Evolutionary conservation across 2,113 vertebrate species (phyloP).

Genomic region (Mormyrus iriodes): DNA sequence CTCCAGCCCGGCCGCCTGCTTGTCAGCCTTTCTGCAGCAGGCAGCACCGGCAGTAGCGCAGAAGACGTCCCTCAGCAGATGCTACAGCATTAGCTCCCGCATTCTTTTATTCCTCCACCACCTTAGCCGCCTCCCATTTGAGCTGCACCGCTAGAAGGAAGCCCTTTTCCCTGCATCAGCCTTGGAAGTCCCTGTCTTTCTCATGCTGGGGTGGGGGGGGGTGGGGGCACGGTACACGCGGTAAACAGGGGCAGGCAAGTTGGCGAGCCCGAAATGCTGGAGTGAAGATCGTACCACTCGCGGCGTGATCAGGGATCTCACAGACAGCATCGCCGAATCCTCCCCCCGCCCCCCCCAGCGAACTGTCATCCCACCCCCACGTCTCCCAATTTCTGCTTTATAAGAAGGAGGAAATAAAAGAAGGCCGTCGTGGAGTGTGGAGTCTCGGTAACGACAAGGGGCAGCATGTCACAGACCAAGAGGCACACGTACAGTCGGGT

Average conservation of each 20-base stretch:
- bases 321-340: conserved; percentile 6
- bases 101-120: background rate
- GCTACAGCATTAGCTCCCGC: conserved; percentile 13
- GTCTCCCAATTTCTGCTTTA: background rate
- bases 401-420: conserved; percentile 12
- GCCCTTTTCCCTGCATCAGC: background rate
- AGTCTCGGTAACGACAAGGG: background rate
- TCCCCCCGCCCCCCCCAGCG: background rate
- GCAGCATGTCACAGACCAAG: conserved; percentile 70
- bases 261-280: background rate
- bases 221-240: no score
- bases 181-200: background rate
- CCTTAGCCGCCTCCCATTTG: background rate
- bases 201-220: background rate
- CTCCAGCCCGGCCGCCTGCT: background rate
- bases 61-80: conserved; percentile 61
- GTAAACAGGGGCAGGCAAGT: background rate
- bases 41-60: conserved; percentile 66
- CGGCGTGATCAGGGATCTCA: conserved; percentile 20
- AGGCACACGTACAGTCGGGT: conserved; percentile 64
- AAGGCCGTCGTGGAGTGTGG: conserved; percentile 8
- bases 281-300: conserved; percentile 1
- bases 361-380: background rate
- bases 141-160: background rate
- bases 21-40: conserved; percentile 45